Evolutionary conservation across 30 jellyfish, hydroid and myxozoan species (phyloP), one percentile per base, ranked within the genome.

Genomic region (Aurelia sp.): DNA sequence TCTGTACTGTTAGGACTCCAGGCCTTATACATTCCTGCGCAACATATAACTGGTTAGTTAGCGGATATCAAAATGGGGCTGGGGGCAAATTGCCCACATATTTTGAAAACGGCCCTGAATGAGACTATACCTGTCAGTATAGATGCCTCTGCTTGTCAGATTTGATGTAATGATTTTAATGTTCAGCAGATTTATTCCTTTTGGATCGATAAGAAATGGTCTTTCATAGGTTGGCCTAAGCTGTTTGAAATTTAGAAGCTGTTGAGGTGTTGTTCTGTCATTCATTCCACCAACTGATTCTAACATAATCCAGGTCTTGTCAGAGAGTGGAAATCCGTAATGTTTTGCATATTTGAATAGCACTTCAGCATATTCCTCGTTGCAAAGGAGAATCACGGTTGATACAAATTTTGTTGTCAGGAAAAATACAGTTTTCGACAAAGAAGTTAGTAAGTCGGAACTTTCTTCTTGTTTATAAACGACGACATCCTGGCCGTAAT

Each of bases 321-420:
- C 41, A 11, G 84, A 44, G 6, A 27, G 22, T 22, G 65, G 41
- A 20, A 55, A 11, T 16, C 68, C 55, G 19, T 5, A 13, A 0
- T 12, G 33, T 19, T 13, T 24, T 48, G 65, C 63, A 41, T 55
- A 27, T 48, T 51, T 55, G 20, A 72, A 72, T 8, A 72, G 22
- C 17, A 72, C 21, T 50, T 72, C 84, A 17, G 69, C 19, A 51
- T 41, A 40, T 13, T 55, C 40, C 22, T 50, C 69, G 3, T 20
- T 35, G 69, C 69, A 72, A 5, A 72, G 19, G 10, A 72, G 65
- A 15, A 72, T 72, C 48, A 72, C 65, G 13, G 84, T 72, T 21
- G 69, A 15, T 13, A 55, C 20, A 18, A 15, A 50, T 17, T 40
- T 72, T 5, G 84, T 50, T 40, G 41, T 40, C 15, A 55, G 44